Percentiles rank a stretch among this genome's conserved stretches.
Conservation (phyloP, 2,797 vertebrate genomes). For the Halcyon badia region DNA sequence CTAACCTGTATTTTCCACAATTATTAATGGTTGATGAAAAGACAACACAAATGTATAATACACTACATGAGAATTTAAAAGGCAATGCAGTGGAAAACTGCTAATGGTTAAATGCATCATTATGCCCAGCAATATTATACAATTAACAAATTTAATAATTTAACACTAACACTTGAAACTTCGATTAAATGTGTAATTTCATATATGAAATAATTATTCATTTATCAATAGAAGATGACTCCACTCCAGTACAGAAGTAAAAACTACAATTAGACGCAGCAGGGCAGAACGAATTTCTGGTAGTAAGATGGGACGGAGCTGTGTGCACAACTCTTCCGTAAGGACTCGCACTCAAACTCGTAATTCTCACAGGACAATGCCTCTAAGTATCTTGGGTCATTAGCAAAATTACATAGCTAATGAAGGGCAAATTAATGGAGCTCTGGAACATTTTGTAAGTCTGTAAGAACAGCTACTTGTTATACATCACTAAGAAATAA, state of each 20-base stretch:
- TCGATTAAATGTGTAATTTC: constrained; percentile 63
- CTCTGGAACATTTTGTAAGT: constrained; percentile 71
- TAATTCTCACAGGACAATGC: constrained; percentile 63
- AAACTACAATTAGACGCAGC: constrained; percentile 51
- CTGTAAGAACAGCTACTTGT: constrained; percentile 73
- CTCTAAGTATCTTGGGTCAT: constrained; percentile 72
- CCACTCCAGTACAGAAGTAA: constrained; percentile 43
- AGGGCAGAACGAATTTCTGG: constrained; percentile 47
- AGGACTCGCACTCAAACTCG: constrained; percentile 19
- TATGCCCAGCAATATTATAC: constrained; percentile 25
- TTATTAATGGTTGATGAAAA: constrained; percentile 57
- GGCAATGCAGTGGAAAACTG: constrained; percentile 38
- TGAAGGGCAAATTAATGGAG: constrained; percentile 78
- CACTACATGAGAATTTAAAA: constrained; percentile 11
- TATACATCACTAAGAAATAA: constrained; percentile 76
- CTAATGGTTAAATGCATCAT: constrained; percentile 56
- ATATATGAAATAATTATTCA: constrained; percentile 58
- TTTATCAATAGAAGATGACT: constrained; percentile 60
- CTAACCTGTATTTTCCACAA: not conserved
- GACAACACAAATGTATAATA: constrained; percentile 3
- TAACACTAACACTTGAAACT: constrained; percentile 49
- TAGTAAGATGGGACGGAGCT: not conserved
- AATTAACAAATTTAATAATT: constrained; percentile 72
- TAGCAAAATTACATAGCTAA: constrained; percentile 79
- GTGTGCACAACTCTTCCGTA: not conserved